Conservation (phyloP, 2,797 vertebrate genomes). For the Fringilla coelebs region DNA sequence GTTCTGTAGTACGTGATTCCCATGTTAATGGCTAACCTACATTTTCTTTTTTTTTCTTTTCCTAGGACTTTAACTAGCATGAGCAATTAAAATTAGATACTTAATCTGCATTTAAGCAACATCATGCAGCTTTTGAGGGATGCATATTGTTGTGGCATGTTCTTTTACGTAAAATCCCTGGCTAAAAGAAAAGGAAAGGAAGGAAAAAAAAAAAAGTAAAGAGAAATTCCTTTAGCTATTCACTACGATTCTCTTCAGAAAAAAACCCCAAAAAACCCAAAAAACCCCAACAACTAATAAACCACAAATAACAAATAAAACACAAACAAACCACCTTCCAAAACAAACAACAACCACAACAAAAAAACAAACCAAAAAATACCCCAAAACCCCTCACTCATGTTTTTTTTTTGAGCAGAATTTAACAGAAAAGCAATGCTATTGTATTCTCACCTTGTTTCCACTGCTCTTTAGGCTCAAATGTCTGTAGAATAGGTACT, state of each 20-base stretch:
- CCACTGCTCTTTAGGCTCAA: not conserved
- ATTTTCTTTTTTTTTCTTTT: not conserved
- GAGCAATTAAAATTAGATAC: not conserved
- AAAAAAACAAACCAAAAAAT: fast-evolving
- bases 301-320: not conserved
- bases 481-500: not conserved
- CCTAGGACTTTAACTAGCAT: not conserved
- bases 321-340: not conserved
- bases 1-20: not conserved
- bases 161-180: not conserved
- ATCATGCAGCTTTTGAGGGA: not conserved
- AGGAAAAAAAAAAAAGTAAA: not conserved
- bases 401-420: not conserved
- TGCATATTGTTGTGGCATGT: not conserved
- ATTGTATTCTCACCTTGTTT: not conserved
- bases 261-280: not conserved
- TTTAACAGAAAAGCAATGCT: not conserved
- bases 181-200: not conserved
- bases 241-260: not conserved
- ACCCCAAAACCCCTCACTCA: fast-evolving
- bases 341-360: not conserved
- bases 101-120: not conserved
- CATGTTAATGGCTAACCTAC: not conserved
- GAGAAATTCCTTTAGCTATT: not conserved
- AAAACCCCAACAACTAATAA: not conserved